Evolutionary conservation across 2,113 vertebrate genomes (phyloP).

Genomic region (Poecilia latipinna): DNA sequence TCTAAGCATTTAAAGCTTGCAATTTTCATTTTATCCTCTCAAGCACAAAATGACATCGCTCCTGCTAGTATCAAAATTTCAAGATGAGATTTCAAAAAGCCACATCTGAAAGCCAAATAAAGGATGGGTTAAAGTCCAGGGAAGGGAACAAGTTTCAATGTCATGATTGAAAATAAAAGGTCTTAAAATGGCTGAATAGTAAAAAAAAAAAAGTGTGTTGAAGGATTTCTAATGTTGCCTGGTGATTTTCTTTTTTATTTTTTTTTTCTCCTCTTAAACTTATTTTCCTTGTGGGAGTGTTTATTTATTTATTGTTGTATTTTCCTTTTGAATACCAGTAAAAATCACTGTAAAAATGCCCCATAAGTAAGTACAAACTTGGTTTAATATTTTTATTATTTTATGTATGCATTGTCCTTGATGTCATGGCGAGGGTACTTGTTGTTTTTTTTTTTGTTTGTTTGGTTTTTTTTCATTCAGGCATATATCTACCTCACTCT

Average conservation of each 20-base stretch:
- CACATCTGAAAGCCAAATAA: constrained; percentile 77
- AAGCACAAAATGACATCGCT: constrained; percentile 33
- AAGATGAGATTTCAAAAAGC: constrained; percentile 32
- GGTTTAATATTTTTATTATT: constrained; percentile 43
- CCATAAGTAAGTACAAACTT: constrained; percentile 78
- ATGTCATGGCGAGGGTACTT: constrained; percentile 75
- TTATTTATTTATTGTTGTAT: constrained; percentile 71
- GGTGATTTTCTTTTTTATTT: constrained; percentile 41
- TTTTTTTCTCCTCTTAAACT: constrained; percentile 27
- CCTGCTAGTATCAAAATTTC: constrained; percentile 35
- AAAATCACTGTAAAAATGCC: constrained; percentile 82
- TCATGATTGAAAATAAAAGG: constrained; percentile 48
- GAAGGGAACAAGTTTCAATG: constrained; percentile 65
- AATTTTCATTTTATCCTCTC: background rate
- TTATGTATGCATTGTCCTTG: constrained; percentile 74
- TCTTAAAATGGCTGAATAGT: constrained; percentile 60
- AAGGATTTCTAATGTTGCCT: constrained; percentile 71
- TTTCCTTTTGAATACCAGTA: constrained; percentile 74
- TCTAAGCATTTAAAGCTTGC: constrained; percentile 21
- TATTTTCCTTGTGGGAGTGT: constrained; percentile 64
- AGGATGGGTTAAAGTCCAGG: constrained; percentile 67
- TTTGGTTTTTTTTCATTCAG: constrained; percentile 60
- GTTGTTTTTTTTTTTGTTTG: constrained; percentile 23
- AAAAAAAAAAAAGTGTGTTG: constrained; percentile 58
- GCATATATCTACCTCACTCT: constrained; percentile 82